Percentiles rank a stretch among this genome's conserved stretches.
phyloP scores from a whole-genome alignment of 2,797 vertebrate species.

The Silurus lanzhouensis region DNA sequence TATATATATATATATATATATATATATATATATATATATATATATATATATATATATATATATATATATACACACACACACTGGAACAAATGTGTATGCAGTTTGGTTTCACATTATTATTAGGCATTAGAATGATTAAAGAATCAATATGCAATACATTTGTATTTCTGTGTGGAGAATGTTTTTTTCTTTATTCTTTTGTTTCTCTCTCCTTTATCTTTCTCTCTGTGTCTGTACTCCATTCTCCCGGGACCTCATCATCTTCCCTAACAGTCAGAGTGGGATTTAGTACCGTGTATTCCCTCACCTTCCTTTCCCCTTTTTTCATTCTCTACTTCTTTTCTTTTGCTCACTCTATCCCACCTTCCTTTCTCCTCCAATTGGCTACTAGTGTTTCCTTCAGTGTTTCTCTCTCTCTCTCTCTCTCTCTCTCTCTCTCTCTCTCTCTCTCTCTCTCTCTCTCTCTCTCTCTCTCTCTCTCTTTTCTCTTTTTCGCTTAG shows the following conservation, averaged over 20 bases:
- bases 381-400: constrained; percentile 13
- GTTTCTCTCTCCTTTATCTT: constrained; percentile 58
- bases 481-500: background rate
- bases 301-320: constrained; percentile 73
- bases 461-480: constrained; percentile 14
- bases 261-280: constrained; percentile 96
- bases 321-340: constrained; percentile 44
- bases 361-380: constrained; percentile 65
- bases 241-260: constrained; percentile 89
- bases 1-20: background rate
- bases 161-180: constrained; percentile 83
- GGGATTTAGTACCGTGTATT: constrained; percentile 88
- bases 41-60: no score
- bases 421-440: constrained; percentile 11
- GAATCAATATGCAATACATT: constrained; percentile 82
- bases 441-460: constrained; percentile 10
- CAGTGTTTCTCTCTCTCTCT: constrained; percentile 11
- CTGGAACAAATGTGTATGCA: constrained; percentile 39
- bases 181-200: constrained; percentile 71
- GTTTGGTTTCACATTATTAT: constrained; percentile 86
- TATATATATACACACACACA: no score
- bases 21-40: no score
- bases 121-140: constrained; percentile 85
- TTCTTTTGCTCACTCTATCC: constrained; percentile 45
- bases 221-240: constrained; percentile 69